phyloP scores from a whole-genome alignment of 1,140 invertebrate species.

The Elysia chlorotica region DNA sequence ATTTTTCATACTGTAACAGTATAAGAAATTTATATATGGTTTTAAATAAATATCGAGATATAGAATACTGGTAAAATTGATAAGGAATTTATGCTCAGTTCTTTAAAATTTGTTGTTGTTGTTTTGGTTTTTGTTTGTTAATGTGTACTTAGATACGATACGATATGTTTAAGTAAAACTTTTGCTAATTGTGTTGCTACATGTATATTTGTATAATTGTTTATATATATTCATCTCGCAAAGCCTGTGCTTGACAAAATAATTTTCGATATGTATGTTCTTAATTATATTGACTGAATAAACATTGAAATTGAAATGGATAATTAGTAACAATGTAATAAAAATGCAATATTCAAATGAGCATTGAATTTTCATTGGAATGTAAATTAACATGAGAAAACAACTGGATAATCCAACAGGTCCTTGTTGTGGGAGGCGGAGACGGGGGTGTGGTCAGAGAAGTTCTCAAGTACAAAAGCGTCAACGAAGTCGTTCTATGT shows the following conservation, averaged over 20 bases:
- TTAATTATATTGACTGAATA: neutral
- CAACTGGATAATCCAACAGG: constrained; percentile 61
- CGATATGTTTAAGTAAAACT: too few relatives aligned
- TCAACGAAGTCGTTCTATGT: constrained; percentile 86
- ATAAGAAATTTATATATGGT: neutral
- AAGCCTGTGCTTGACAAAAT: too few relatives aligned
- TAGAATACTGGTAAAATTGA: neutral
- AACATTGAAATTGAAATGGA: neutral
- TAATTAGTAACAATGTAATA: neutral
- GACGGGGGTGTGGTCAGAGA: constrained; percentile 96
- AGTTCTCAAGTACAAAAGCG: constrained; percentile 87
- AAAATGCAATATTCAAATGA: neutral
- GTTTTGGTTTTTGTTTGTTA: too few relatives aligned
- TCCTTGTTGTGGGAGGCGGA: constrained; percentile 94
- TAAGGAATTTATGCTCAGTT: neutral
- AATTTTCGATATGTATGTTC: neutral
- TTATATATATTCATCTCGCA: too few relatives aligned
- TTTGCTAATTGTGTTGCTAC: too few relatives aligned
- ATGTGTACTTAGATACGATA: too few relatives aligned
- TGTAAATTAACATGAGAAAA: neutral
- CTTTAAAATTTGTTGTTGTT: neutral
- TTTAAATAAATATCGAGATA: neutral
- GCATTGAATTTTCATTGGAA: neutral
- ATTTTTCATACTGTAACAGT: neutral
- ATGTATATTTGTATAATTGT: too few relatives aligned